These are phyloP conservation scores for Micromussa lordhowensis DNA, from an alignment of 92 coral and sea anemone species.

Conservation along the genomic window DNA sequence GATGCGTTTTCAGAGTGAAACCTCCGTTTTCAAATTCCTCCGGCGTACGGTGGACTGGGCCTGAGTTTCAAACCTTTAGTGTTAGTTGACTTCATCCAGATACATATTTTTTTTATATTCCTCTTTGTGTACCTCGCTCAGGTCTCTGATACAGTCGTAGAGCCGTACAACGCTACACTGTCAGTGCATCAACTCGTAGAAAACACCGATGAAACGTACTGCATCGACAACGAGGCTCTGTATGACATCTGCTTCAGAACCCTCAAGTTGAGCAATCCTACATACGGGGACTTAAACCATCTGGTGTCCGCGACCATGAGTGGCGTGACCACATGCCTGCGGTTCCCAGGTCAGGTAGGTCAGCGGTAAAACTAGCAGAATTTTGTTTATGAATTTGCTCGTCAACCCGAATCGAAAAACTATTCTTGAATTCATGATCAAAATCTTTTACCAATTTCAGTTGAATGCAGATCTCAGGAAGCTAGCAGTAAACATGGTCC, in stretches of 20 bases:
- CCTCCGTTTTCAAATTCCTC: too few species aligned
- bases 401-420: background rate
- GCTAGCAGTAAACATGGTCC: constrained; percentile 96
- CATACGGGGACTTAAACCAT: constrained; percentile 91
- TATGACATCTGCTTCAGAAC: constrained; percentile 93
- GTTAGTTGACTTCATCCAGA: background rate
- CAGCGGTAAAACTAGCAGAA: constrained; percentile 8
- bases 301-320: constrained; percentile 96
- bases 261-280: constrained; percentile 80
- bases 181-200: constrained; percentile 89
- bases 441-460: constrained; percentile 29
- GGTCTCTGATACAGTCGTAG: constrained; percentile 90
- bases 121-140: constrained; percentile 22
- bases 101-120: background rate
- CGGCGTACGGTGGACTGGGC: too few species aligned
- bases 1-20: too few species aligned
- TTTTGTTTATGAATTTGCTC: background rate
- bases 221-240: constrained; percentile 92
- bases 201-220: constrained; percentile 86
- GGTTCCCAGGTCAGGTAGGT: constrained; percentile 91
- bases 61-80: background rate
- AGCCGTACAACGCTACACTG: constrained; percentile 89
- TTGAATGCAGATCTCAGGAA: constrained; percentile 90
- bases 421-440: background rate
- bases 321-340: constrained; percentile 89